These are phyloP conservation scores for Sminthopsis crassicaudata DNA, from an alignment of 2,113 vertebrate species.

Conservation along the genomic window DNA sequence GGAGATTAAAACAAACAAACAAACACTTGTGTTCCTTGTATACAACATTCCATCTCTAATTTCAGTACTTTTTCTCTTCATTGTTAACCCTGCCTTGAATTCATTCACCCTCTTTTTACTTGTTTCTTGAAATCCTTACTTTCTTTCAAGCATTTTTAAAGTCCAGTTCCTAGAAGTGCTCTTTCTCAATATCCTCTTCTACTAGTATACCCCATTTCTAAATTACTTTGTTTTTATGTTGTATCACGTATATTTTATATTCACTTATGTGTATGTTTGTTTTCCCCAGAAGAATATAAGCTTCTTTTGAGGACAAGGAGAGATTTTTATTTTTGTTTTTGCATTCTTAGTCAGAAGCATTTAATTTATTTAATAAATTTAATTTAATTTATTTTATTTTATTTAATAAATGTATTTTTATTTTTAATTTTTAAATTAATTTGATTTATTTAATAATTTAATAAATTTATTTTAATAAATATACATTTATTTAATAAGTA, in stretches of 20 bases:
- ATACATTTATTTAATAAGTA: too few relatives aligned
- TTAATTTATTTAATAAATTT: not conserved
- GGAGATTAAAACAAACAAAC: not conserved
- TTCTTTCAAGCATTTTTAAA: not conserved
- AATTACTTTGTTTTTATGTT: not conserved
- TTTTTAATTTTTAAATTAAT: too few relatives aligned
- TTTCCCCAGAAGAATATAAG: not conserved
- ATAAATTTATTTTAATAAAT: too few relatives aligned
- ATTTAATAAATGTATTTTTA: not conserved
- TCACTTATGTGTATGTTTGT: not conserved
- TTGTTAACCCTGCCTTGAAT: not conserved
- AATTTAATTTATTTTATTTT: too few relatives aligned
- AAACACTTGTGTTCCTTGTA: not conserved
- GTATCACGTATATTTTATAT: not conserved
- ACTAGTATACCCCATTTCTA: not conserved
- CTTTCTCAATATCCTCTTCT: not conserved
- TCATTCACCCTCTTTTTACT: not conserved
- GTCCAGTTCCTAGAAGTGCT: not conserved
- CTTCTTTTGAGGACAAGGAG: not conserved
- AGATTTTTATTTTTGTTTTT: not conserved
- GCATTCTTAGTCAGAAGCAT: not conserved
- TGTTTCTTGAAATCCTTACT: not conserved
- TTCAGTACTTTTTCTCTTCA: not conserved
- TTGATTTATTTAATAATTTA: too few relatives aligned
- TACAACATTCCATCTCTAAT: not conserved